Evolutionary conservation across 1,140 invertebrate genomes (phyloP).

Genomic region (Drosophila athabasca): DNA sequence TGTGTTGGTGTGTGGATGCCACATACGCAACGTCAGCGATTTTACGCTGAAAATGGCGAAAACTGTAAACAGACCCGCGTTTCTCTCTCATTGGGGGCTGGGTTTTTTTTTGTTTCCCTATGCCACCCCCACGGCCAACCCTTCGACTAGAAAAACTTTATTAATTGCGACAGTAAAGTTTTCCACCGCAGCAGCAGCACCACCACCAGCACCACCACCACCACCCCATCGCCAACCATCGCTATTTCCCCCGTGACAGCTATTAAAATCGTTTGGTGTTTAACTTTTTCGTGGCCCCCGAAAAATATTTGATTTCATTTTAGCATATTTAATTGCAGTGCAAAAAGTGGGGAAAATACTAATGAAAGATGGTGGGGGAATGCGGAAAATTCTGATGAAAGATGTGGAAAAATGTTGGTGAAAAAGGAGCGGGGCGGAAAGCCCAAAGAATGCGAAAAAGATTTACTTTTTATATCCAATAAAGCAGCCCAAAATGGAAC

Average conservation of each 20-base stretch:
- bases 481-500: too few species aligned
- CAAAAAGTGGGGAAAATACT: background rate
- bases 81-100: slow-evolving; percentile 13
- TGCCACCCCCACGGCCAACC: background rate
- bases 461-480: too few species aligned
- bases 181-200: slow-evolving; percentile 15
- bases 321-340: slow-evolving; percentile 66
- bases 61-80: slow-evolving; percentile 41
- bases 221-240: background rate
- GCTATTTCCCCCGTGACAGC: background rate
- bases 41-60: slow-evolving; percentile 63
- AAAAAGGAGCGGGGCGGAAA: too few species aligned
- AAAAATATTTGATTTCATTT: slow-evolving; percentile 53
- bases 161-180: slow-evolving; percentile 76
- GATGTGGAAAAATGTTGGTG: too few species aligned
- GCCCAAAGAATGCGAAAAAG: too few species aligned
- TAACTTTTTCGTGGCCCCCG: slow-evolving; percentile 10
- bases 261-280: slow-evolving; percentile 22
- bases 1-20: slow-evolving; percentile 22
- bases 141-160: slow-evolving; percentile 64
- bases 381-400: too few species aligned
- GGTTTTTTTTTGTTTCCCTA: slow-evolving; percentile 14
- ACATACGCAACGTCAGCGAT: slow-evolving; percentile 59
- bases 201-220: slow-evolving; percentile 6
- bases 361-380: too few species aligned